Base-by-base conservation (phyloP, 2,888 invertebrate species). In the Hedya salicella region DNA sequence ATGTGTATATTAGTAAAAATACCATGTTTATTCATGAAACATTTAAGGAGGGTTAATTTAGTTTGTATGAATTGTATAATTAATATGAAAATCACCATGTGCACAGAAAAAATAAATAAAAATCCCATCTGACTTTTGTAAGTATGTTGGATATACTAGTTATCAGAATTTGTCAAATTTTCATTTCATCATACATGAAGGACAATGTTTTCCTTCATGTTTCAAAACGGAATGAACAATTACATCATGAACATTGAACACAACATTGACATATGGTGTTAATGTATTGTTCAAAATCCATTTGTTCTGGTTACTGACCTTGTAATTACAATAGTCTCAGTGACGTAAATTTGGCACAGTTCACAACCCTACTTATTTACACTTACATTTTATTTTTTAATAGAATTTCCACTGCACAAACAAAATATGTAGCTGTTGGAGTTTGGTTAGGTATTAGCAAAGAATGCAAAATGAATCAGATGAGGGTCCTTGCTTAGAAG, bases 241-340 rank as follows among this genome's bases (percentile, higher is more conserved):
- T 64, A 0, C 57, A 50, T 62, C 19, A 1, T 36, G 19, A 30
- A 9, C 16, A 14, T 17, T 30, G 8, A 42, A 32, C 16, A 49
- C 6, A 21, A 14, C 48, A 50, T 50, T 30, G 49, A 40, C 49
- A 60, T 19, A 19, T 52, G 61, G 42, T 42, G n/a, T 42, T 52
- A 8, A 25, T 25, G 19, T 46, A 36, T 53, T 62, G 53, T 52
- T 46, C 11, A 53, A 32, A 53, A 44, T 62, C 39, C 46, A 25
- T 62, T 54, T 54, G 39, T 46, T 62, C 40, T 48, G 54, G 62
- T 54, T 48, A 46, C 25, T 62, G 39, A 62, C 62, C 46, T 65
- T 65, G 52, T 13, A 25, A 59, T 21, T 49, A 52, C 52, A 61
- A 53, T 36, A 46, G 36, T 30, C 30, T 46, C n/a, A 25, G 21